Percentiles rank a stretch among this genome's conserved stretches.
phyloP scores from a whole-genome alignment of 2,113 vertebrate species.

The Clarias magur region DNA sequence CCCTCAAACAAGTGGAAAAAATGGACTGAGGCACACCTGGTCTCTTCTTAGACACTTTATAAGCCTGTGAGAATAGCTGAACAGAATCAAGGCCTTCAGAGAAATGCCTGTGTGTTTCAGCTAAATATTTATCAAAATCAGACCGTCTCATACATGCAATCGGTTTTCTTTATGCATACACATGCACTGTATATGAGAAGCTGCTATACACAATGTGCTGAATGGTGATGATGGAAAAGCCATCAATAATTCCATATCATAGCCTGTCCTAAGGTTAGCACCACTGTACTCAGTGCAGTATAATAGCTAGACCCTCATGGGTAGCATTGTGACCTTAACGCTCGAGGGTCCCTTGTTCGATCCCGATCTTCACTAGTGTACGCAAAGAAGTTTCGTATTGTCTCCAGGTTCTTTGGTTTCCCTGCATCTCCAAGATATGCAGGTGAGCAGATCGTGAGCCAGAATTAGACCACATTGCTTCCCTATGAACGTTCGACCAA shows the following conservation, averaged over 20 bases:
- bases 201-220: neutral
- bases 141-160: neutral
- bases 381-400: neutral
- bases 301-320: neutral
- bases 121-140: neutral
- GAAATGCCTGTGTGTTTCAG: neutral
- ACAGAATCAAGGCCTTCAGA: neutral
- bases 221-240: neutral
- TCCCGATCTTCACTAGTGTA: neutral
- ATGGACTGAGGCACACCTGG: slow-evolving; percentile 66
- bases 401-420: neutral
- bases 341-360: neutral
- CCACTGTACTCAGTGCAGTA: neutral
- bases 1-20: slow-evolving; percentile 58
- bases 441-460: neutral
- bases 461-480: no score
- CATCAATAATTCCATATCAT: no score
- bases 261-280: neutral
- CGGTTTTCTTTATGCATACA: neutral
- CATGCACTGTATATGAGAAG: neutral
- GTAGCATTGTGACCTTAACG: neutral
- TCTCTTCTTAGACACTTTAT: slow-evolving; percentile 48
- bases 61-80: slow-evolving; percentile 56
- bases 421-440: neutral
- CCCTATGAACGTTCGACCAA: neutral